phyloP scores from a whole-genome alignment of 1,140 invertebrate genomes.

The Drosophila quadrilineata region DNA sequence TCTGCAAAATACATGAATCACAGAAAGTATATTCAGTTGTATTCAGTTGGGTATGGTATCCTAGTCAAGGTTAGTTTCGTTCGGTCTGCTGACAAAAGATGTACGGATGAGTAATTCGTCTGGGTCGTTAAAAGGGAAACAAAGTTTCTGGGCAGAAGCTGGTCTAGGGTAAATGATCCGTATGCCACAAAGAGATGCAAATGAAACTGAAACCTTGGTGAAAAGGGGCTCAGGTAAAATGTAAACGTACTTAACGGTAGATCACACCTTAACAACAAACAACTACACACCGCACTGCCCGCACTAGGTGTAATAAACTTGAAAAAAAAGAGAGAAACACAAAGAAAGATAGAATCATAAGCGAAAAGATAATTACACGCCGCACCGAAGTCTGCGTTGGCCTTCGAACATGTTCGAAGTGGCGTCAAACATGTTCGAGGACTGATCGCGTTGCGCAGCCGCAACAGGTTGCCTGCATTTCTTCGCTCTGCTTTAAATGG shows the following conservation, averaged over 20 bases:
- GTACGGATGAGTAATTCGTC: slow-evolving; percentile 19
- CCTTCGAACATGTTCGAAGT: slow-evolving; percentile 5
- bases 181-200: slow-evolving; percentile 32
- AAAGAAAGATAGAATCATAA: slow-evolving; percentile 25
- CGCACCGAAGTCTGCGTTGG: not conserved
- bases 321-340: slow-evolving; percentile 1
- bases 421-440: slow-evolving; percentile 43
- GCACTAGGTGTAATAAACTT: slow-evolving; percentile 64
- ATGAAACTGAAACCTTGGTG: slow-evolving; percentile 60
- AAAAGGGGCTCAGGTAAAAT: slow-evolving; percentile 2
- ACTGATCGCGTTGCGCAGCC: slow-evolving; percentile 11
- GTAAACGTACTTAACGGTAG: slow-evolving; percentile 37
- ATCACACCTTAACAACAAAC: slow-evolving; percentile 32
- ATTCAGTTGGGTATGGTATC: slow-evolving; percentile 13
- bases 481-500: slow-evolving; percentile 80
- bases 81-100: slow-evolving; percentile 1
- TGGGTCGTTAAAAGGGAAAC: not conserved
- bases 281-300: too few relatives aligned
- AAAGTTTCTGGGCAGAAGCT: slow-evolving; percentile 7
- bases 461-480: slow-evolving; percentile 51
- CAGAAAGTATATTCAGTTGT: slow-evolving; percentile 15
- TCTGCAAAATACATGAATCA: not conserved
- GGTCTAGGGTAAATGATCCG: slow-evolving; percentile 5
- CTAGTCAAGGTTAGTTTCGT: slow-evolving; percentile 16
- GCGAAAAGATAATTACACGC: slow-evolving; percentile 24